These are phyloP conservation scores for Caenorhabditis brenneri DNA, from an alignment of 1,140 invertebrate species.

Conservation along the genomic window DNA sequence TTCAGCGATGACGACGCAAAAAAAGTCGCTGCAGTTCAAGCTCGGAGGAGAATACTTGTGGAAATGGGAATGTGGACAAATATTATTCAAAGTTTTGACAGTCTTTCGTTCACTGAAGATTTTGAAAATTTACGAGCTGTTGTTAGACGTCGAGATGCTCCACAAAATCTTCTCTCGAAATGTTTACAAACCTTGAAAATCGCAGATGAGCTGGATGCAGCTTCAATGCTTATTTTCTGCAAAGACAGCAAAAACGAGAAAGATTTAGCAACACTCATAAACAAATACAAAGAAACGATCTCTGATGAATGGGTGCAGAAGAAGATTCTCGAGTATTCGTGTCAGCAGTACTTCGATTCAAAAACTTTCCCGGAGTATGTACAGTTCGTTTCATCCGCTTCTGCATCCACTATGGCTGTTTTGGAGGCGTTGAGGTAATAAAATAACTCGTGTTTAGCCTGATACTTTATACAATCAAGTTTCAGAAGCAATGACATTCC, in stretches of 20 bases:
- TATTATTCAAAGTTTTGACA: neutral
- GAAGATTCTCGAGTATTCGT: neutral
- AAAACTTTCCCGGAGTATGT: neutral
- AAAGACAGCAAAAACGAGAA: neutral
- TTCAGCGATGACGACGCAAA: neutral
- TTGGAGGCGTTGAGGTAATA: neutral
- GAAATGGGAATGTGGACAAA: conserved; percentile 1
- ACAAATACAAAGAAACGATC: neutral
- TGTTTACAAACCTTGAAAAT: too few species aligned
- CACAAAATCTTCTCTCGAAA: too few species aligned
- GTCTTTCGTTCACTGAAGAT: neutral
- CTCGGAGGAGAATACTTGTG: neutral
- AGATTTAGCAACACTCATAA: neutral
- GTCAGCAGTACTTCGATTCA: neutral
- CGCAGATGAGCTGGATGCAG: too few species aligned
- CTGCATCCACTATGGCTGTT: neutral
- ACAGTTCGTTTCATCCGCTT: neutral
- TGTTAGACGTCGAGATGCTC: too few species aligned
- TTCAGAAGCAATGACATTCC: neutral
- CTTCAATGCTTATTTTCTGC: neutral
- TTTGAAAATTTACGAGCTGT: neutral
- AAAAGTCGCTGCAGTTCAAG: neutral
- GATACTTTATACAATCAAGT: neutral
- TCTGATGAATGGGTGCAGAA: neutral
- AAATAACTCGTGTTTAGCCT: neutral